Conservation (phyloP, 2,888 invertebrate species). For the Lasioglossum figueresi region DNA sequence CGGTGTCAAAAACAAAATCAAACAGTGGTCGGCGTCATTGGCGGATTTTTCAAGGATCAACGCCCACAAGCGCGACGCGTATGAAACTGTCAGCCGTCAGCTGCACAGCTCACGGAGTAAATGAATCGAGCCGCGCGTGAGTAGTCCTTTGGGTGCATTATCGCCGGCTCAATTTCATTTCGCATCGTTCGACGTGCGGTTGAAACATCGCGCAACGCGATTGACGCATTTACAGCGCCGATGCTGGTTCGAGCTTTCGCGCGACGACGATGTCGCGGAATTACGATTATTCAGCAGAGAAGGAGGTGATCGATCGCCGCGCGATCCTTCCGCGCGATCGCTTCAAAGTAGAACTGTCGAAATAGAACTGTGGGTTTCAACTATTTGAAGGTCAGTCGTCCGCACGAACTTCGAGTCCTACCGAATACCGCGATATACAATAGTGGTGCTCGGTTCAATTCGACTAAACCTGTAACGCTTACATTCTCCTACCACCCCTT, state of each 20-base stretch:
- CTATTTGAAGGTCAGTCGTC: background rate
- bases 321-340: background rate
- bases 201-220: conserved; percentile 8
- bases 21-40: background rate
- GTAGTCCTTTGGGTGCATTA: conserved; percentile 13
- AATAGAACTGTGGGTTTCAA: background rate
- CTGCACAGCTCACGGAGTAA: conserved; percentile 30
- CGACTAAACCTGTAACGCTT: background rate
- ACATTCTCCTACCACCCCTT: background rate
- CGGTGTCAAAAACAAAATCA: conserved; percentile 10
- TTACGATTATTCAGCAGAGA: background rate
- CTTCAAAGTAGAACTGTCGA: background rate
- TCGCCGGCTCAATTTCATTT: conserved; percentile 19
- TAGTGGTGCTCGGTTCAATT: background rate
- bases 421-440: background rate
- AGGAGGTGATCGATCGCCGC: background rate
- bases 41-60: conserved; percentile 29
- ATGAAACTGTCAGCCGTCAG: conserved; percentile 44
- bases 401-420: background rate
- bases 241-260: background rate
- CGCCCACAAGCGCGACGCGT: background rate
- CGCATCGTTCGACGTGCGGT: background rate
- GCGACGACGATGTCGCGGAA: background rate
- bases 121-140: conserved; percentile 36
- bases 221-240: too few relatives aligned